Percentiles rank a stretch among this genome's conserved stretches.
These are phyloP conservation scores for Melozone crissalis DNA, from an alignment of 2,113 vertebrate genomes.

Conservation along the genomic window DNA sequence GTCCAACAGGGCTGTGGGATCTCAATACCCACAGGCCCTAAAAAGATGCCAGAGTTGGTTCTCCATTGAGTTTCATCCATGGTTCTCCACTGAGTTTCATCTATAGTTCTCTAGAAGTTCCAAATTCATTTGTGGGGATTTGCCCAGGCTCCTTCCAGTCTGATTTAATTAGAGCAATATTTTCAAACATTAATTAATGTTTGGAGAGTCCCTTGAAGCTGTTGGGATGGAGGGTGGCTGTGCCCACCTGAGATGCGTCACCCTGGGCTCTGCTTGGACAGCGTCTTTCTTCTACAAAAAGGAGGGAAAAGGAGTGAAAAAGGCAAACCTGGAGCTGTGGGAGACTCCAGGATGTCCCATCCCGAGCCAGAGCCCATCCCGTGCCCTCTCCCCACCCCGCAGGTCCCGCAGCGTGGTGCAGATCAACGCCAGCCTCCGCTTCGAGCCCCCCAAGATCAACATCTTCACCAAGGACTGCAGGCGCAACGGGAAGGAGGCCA, in stretches of 20 bases:
- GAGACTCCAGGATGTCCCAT: fast-evolving
- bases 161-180: neutral
- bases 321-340: neutral
- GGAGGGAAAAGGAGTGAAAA: neutral
- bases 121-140: neutral
- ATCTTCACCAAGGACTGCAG: slow-evolving; percentile 94
- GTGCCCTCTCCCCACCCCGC: fast-evolving
- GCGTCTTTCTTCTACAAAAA: neutral
- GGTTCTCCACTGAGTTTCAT: neutral
- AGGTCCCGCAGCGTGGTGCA: slow-evolving; percentile 91
- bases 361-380: fast-evolving
- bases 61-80: fast-evolving
- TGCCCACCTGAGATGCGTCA: neutral
- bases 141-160: neutral
- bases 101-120: neutral
- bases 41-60: neutral
- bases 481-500: slow-evolving; percentile 88
- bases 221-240: fast-evolving
- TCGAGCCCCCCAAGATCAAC: slow-evolving; percentile 93
- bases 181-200: neutral
- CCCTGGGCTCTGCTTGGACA: neutral
- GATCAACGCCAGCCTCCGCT: slow-evolving; percentile 83
- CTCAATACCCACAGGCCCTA: fast-evolving
- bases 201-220: neutral
- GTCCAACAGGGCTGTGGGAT: fast-evolving